Base-by-base conservation (phyloP, 2,113 vertebrate genomes). In the Desmodus rotundus region DNA sequence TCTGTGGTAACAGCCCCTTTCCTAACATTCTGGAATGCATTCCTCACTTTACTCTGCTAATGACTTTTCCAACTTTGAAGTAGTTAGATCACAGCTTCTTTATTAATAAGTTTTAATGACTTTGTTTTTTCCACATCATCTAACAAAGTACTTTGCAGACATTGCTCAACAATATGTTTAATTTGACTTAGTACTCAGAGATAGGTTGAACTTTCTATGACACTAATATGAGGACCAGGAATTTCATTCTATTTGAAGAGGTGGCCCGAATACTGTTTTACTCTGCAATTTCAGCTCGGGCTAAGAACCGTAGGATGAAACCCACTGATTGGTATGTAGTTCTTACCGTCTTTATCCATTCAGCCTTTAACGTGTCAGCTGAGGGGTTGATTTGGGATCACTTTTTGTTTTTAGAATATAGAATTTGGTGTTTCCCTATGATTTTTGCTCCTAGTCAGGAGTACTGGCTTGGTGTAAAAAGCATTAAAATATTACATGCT, bases 41-140 rank as follows among this genome's bases (percentile, higher is more conserved):
- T 24, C 45, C 81, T 87, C 22, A 24, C 17, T 95, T 95, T 80
- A 9, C 52, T 93, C 54, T 70, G 58, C 93, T 97, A 97, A 97
- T 97, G 97, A 96, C 96, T 93, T 96, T 90, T 91, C 72, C 33
- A 87, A 96, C 96, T 97, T 97, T 97, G 97, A 97, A 96, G 97
- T 96, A 56, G 63, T 92, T 92, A 96, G 93, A 96, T 97, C 96
- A 94, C 82, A 95, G 97, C 91, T 88, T 93, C 73, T 95, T 95
- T 94, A 93, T 95, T 97, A 96, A 89, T 73, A 92, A 52, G 95
- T 94, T 95, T 97, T 98, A 98, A 97, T 98, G 96, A 97, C 97
- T 97, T 96, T 98, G 96, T 98, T 97, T 97, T 96, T 74, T 81
- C 38, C 67, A 70, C 70, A 70, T 82, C 85, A 68, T 96, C 86